phyloP scores from a whole-genome alignment of 1,140 invertebrate genomes.

The Maniola jurtina region DNA sequence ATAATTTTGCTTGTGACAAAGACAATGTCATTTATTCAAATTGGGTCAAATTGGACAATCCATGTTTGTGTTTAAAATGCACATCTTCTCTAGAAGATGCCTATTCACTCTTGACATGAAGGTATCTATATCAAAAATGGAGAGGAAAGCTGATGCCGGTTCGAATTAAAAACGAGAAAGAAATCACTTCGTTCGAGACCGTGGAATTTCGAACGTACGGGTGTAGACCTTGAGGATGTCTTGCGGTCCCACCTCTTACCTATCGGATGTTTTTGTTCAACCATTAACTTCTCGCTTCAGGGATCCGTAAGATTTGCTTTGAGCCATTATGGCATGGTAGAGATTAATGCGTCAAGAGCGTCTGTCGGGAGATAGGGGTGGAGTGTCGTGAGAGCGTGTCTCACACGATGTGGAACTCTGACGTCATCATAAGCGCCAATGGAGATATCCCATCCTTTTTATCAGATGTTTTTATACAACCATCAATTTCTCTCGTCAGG shows the following conservation, averaged over 20 bases:
- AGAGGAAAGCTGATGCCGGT: too few relatives aligned
- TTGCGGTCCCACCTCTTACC: neutral
- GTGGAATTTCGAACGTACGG: too few relatives aligned
- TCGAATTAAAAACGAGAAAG: too few relatives aligned
- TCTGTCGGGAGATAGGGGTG: constrained; percentile 80
- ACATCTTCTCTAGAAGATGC: too few relatives aligned
- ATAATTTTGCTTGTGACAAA: too few relatives aligned
- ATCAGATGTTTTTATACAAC: neutral
- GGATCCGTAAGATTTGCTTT: constrained; percentile 80
- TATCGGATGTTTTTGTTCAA: neutral
- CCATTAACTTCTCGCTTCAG: constrained; percentile 18
- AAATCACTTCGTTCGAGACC: too few relatives aligned
- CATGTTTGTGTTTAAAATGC: too few relatives aligned
- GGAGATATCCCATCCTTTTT: constrained; percentile 82
- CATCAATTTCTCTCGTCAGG: constrained; percentile 31
- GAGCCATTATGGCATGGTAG: constrained; percentile 84
- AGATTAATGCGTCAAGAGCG: constrained; percentile 80
- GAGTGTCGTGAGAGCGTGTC: constrained; percentile 82
- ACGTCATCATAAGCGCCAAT: constrained; percentile 83
- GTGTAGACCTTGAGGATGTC: too few relatives aligned
- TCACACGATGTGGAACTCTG: constrained; percentile 86
- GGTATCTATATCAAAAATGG: too few relatives aligned
- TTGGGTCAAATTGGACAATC: too few relatives aligned
- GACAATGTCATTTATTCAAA: too few relatives aligned
- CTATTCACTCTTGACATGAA: too few relatives aligned